Percentiles rank a stretch among this genome's conserved stretches.
phyloP scores from a whole-genome alignment of 2,888 invertebrate genomes.

The Eristalis pertinax region DNA sequence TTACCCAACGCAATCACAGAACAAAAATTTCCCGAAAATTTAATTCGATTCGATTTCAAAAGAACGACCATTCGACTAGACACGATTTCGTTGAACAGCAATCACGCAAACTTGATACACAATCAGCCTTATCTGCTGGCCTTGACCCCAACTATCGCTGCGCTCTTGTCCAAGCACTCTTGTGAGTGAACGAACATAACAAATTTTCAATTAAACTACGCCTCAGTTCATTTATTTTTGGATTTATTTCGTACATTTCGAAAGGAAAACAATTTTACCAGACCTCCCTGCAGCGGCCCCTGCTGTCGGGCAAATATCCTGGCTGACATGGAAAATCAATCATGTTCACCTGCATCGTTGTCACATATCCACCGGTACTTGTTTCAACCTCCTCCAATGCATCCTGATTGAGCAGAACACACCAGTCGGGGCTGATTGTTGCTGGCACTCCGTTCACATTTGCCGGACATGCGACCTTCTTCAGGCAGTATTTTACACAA shows the following conservation, averaged over 20 bases:
- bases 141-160: background rate
- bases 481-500: conserved; percentile 78
- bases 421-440: conserved; percentile 72
- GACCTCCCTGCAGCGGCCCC: conserved; percentile 79
- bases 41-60: background rate
- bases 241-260: background rate
- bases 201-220: conserved; percentile 7
- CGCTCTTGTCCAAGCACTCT: background rate
- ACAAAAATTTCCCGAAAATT: background rate
- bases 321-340: conserved; percentile 80
- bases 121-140: background rate
- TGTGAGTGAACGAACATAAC: background rate
- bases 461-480: conserved; percentile 74
- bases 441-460: conserved; percentile 68
- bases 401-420: conserved; percentile 76
- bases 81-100: background rate
- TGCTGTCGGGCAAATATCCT: conserved; percentile 78
- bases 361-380: background rate
- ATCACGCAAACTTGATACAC: background rate
- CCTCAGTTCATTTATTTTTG: background rate
- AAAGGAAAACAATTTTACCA: conserved; percentile 73
- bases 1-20: background rate
- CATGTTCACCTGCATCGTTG: conserved; percentile 77
- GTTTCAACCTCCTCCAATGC: conserved; percentile 9
- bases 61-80: background rate